These are phyloP conservation scores for Menidia beryllina DNA, from an alignment of 2,113 vertebrate species.

Conservation along the genomic window DNA sequence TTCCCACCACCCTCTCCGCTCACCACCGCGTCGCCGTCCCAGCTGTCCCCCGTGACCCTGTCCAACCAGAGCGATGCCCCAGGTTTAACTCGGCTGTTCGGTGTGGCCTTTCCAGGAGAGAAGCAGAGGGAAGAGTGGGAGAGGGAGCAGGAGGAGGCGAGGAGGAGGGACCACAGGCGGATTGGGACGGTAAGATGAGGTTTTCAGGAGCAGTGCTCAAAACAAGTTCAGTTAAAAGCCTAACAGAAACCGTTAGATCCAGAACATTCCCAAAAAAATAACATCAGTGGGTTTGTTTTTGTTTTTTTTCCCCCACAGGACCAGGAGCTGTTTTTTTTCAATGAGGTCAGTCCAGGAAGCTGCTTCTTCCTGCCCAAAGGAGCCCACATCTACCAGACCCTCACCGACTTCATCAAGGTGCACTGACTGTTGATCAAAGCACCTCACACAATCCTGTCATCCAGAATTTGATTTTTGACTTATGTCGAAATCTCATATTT, in stretches of 20 bases:
- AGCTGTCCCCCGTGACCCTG: slow-evolving; percentile 83
- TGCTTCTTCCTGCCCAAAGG: slow-evolving; percentile 95
- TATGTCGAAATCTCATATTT: too few species aligned
- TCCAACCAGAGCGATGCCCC: slow-evolving; percentile 57
- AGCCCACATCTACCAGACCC: slow-evolving; percentile 89
- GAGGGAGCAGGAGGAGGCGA: slow-evolving; percentile 81
- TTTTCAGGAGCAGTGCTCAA: neutral
- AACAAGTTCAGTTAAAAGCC: neutral
- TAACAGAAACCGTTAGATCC: neutral
- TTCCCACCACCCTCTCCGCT: neutral
- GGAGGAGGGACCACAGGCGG: slow-evolving; percentile 87
- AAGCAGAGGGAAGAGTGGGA: slow-evolving; percentile 83
- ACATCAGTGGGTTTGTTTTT: neutral
- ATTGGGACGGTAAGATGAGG: slow-evolving; percentile 84
- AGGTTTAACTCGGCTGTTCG: slow-evolving; percentile 82
- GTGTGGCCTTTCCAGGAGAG: slow-evolving; percentile 85
- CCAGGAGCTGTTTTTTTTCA: slow-evolving; percentile 94
- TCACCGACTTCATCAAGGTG: slow-evolving; percentile 92
- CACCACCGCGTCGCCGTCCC: slow-evolving; percentile 11
- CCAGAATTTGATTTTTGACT: too few species aligned
- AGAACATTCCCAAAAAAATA: neutral
- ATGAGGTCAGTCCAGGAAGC: slow-evolving; percentile 92
- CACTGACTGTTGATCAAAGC: too few species aligned
- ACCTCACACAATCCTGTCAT: too few species aligned
- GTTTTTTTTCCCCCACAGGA: slow-evolving; percentile 57